phyloP scores from a whole-genome alignment of 2,113 vertebrate species.

The Actenoides hombroni region DNA sequence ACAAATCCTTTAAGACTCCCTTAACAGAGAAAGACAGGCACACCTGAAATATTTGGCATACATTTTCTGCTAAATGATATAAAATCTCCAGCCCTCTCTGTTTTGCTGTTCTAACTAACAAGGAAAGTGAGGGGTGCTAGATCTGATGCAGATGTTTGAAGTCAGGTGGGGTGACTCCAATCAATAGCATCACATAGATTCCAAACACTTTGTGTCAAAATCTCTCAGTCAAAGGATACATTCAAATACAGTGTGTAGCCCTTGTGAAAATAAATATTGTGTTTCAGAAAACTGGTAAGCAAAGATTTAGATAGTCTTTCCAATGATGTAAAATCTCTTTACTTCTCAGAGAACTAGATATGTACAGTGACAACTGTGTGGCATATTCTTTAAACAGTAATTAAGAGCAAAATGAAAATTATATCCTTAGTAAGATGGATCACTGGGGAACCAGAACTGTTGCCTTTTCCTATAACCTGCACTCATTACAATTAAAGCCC shows the following conservation, averaged over 20 bases:
- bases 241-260: neutral
- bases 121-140: neutral
- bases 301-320: neutral
- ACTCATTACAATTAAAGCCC: slow-evolving; percentile 48
- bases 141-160: neutral
- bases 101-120: neutral
- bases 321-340: neutral
- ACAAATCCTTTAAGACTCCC: neutral
- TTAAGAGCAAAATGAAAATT: slow-evolving; percentile 40
- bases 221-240: neutral
- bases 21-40: neutral
- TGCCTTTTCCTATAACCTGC: slow-evolving; percentile 34
- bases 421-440: slow-evolving; percentile 20
- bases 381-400: neutral
- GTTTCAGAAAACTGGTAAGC: neutral
- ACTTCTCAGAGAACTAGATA: neutral
- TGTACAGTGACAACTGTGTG: neutral
- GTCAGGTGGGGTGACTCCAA: neutral
- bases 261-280: neutral
- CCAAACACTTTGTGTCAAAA: neutral
- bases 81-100: neutral
- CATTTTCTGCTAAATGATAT: neutral
- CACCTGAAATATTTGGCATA: neutral
- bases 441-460: slow-evolving; percentile 25
- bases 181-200: neutral